These are phyloP conservation scores for Lutjanus erythropterus DNA, from an alignment of 2,113 vertebrate genomes.

Conservation along the genomic window DNA sequence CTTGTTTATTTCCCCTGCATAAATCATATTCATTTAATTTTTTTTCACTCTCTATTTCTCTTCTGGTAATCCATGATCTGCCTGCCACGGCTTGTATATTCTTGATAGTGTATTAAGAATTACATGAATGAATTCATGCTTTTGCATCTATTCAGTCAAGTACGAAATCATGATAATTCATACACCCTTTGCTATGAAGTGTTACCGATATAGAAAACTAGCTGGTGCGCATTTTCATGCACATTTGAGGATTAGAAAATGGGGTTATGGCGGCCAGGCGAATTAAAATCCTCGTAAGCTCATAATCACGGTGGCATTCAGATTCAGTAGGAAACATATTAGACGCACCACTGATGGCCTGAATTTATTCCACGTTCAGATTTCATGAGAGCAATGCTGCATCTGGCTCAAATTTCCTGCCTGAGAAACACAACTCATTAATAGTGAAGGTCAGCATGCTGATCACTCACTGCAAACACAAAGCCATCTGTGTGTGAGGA, in stretches of 20 bases:
- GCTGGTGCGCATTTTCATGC: slow-evolving; percentile 27
- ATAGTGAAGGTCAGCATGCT: slow-evolving; percentile 61
- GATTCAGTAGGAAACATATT: slow-evolving; percentile 44
- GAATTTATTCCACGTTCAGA: slow-evolving; percentile 24
- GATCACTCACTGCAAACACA: slow-evolving; percentile 43
- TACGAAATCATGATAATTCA: no score
- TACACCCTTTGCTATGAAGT: no score
- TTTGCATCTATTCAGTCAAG: no score
- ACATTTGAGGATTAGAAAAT: slow-evolving; percentile 59
- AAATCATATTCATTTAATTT: no score
- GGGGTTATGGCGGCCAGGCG: slow-evolving; percentile 30
- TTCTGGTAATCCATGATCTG: no score
- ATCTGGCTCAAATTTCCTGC: slow-evolving; percentile 44
- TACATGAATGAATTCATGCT: no score
- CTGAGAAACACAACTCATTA: slow-evolving; percentile 52
- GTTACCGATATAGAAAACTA: no score
- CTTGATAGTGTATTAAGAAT: no score
- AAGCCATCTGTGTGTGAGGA: slow-evolving; percentile 32
- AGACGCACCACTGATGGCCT: slow-evolving; percentile 19
- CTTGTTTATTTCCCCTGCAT: no score
- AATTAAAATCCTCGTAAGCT: slow-evolving; percentile 72
- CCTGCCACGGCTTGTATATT: no score
- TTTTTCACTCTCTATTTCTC: no score
- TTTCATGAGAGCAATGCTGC: slow-evolving; percentile 30
- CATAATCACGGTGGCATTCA: slow-evolving; percentile 70